A percentile compares a stretch with the other conserved stretches of the same genome.
Conservation (phyloP, 2,888 invertebrate species). For the Oxycera nigricornis region DNA sequence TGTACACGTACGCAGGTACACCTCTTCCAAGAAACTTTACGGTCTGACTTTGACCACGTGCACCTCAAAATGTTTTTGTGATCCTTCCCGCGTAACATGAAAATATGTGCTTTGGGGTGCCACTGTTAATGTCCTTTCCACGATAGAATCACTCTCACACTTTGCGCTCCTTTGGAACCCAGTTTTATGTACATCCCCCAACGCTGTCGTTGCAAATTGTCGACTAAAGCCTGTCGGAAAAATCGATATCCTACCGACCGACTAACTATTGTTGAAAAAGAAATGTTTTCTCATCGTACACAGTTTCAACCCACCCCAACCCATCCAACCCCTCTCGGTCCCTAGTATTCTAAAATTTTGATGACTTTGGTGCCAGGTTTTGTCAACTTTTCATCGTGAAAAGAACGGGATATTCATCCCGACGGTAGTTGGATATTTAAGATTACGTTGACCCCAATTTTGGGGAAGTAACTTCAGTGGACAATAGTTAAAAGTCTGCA, state of each 20-base stretch:
- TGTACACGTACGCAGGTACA: not conserved
- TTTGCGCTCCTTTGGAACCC: not conserved
- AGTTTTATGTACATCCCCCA: not conserved
- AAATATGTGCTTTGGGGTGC: not conserved
- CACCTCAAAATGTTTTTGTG: not conserved
- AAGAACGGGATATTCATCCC: too few relatives aligned
- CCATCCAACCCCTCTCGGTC: too few relatives aligned
- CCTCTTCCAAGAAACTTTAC: not conserved
- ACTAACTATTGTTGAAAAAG: conserved; percentile 8
- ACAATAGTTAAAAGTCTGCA: too few relatives aligned
- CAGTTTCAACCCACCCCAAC: not conserved
- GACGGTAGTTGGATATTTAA: too few relatives aligned
- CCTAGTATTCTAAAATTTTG: too few relatives aligned
- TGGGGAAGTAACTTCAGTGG: too few relatives aligned
- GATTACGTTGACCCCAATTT: too few relatives aligned
- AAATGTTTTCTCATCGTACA: not conserved
- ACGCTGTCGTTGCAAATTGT: not conserved
- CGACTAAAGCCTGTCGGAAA: conserved; percentile 15
- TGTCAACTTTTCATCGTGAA: too few relatives aligned
- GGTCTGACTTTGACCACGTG: conserved; percentile 17
- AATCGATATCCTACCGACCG: conserved; percentile 32
- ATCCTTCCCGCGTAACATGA: not conserved
- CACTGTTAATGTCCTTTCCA: too few relatives aligned
- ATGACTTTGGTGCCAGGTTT: too few relatives aligned
- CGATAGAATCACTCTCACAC: not conserved